These are phyloP conservation scores for Ophioninae sp. DNA, from an alignment of 2,888 invertebrate genomes.

Conservation along the genomic window DNA sequence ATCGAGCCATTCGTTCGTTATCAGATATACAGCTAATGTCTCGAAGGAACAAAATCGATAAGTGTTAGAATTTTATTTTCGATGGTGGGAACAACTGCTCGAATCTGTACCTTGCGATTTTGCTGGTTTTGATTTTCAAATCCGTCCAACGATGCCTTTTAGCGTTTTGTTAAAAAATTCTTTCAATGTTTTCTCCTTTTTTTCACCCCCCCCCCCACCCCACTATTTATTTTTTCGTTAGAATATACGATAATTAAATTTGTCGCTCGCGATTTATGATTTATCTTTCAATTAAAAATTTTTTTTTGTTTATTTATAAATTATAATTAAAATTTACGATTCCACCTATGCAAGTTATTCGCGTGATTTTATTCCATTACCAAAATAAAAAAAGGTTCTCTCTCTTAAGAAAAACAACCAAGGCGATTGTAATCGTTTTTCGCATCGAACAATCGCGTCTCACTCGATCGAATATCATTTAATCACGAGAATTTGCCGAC, in stretches of 20 bases:
- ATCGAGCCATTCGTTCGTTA: constrained; percentile 28
- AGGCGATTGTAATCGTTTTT: background rate
- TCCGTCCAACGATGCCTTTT: background rate
- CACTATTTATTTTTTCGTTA: no score
- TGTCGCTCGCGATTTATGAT: background rate
- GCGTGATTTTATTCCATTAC: background rate
- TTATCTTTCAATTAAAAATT: no score
- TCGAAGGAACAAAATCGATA: constrained; percentile 20
- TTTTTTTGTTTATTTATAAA: no score
- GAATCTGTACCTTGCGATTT: background rate
- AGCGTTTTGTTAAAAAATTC: background rate
- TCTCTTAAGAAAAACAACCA: background rate
- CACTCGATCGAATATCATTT: background rate
- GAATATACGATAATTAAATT: background rate
- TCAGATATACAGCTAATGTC: constrained; percentile 41
- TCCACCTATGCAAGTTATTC: no score
- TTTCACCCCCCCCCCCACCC: no score
- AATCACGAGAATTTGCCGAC: background rate
- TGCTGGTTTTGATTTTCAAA: background rate
- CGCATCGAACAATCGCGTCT: background rate
- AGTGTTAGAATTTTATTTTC: constrained; percentile 10
- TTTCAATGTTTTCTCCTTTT: background rate
- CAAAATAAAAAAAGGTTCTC: background rate
- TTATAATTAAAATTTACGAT: no score
- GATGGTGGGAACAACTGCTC: background rate